Conservation (phyloP, 1,140 invertebrate species). For the Drosophila ambigua region DNA sequence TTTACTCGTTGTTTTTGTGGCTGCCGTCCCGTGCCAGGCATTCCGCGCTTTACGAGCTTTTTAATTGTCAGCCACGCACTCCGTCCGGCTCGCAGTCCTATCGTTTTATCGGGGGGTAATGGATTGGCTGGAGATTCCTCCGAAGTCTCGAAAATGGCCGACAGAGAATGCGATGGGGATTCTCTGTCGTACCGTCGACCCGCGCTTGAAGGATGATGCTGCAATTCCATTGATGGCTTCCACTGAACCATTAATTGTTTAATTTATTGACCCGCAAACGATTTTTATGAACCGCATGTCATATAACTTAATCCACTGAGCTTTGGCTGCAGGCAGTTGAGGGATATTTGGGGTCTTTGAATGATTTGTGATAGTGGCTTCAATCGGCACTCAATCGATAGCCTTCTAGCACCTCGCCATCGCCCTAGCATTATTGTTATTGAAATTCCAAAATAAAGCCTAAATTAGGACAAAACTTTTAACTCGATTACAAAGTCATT, state of each 20-base stretch:
- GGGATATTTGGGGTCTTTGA: not conserved
- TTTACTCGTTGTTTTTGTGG: conserved; percentile 29
- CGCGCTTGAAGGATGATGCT: conserved; percentile 48
- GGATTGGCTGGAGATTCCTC: conserved; percentile 33
- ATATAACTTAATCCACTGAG: conserved; percentile 25
- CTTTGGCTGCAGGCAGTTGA: not conserved
- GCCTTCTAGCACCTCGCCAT: no score
- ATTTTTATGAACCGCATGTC: conserved; percentile 54
- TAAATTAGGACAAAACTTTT: conserved; percentile 66
- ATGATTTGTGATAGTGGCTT: conserved; percentile 6
- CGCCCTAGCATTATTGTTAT: conserved; percentile 15
- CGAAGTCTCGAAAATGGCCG: conserved; percentile 2
- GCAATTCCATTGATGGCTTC: conserved; percentile 62
- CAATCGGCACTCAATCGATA: not conserved
- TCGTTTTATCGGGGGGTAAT: conserved; percentile 27
- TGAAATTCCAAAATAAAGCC: conserved; percentile 23
- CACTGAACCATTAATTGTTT: conserved; percentile 64
- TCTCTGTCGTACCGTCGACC: conserved; percentile 13
- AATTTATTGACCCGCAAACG: conserved; percentile 63
- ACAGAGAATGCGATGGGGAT: conserved; percentile 3
- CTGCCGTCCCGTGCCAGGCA: not conserved
- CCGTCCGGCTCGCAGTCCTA: not conserved
- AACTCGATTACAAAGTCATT: conserved; percentile 68
- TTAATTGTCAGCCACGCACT: conserved; percentile 46
- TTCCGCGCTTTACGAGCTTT: conserved; percentile 44